Percentiles rank a stretch among this genome's conserved stretches.
Evolutionary conservation across 2,888 invertebrate genomes (phyloP).

Genomic region (Tetragonisca angustula): DNA sequence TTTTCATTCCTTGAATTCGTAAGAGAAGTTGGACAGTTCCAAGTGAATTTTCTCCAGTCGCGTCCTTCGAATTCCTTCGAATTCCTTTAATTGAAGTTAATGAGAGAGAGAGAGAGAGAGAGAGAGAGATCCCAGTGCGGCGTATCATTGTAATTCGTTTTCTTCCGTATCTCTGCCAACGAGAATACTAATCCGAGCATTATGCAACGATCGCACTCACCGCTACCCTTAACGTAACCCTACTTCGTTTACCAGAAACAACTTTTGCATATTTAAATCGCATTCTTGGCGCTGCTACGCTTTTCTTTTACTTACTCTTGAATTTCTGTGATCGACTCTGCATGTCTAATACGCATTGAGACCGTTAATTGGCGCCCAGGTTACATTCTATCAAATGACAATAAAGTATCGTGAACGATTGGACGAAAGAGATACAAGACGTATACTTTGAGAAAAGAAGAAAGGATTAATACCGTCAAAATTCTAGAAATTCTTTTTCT

Average conservation of each 20-base stretch:
- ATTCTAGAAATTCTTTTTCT: too few relatives aligned
- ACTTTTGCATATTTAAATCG: constrained; percentile 27
- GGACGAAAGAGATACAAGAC: background rate
- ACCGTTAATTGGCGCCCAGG: background rate
- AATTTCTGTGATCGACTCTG: background rate
- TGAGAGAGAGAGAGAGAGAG: constrained; percentile 18
- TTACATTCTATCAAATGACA: background rate
- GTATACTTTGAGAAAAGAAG: background rate
- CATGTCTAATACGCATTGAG: background rate
- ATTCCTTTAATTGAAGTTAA: constrained; percentile 24
- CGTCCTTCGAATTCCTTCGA: constrained; percentile 17
- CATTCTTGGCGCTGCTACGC: background rate
- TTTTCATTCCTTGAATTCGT: constrained; percentile 8
- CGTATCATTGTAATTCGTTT: constrained; percentile 24
- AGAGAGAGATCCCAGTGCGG: background rate
- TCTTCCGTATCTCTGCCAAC: constrained; percentile 8
- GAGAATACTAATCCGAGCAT: constrained; percentile 33
- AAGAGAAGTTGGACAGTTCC: background rate
- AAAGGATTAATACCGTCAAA: too few relatives aligned
- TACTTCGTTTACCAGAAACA: constrained; percentile 20
- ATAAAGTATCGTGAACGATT: background rate
- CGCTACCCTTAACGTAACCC: constrained; percentile 32
- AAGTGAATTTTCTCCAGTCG: constrained; percentile 7
- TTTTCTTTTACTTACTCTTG: background rate
- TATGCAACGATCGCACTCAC: constrained; percentile 34